Conservation (phyloP, 1,140 invertebrate species). For the Archivesica marissinica region DNA sequence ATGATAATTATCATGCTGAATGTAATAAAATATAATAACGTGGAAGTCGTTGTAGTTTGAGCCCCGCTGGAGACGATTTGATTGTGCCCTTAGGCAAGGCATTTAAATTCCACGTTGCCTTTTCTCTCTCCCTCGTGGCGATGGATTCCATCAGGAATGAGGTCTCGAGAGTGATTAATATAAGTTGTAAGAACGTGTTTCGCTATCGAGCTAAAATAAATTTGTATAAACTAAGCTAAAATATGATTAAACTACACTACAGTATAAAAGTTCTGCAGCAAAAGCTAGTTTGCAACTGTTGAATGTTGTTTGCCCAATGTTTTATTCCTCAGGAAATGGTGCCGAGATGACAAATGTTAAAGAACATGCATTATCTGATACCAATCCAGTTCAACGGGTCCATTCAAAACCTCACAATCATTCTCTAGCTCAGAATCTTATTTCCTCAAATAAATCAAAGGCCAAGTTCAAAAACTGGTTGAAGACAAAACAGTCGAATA, state of each 20-base stretch:
- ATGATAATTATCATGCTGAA: no score
- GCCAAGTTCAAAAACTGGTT: constrained; percentile 54
- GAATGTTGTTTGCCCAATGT: neutral
- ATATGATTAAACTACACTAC: neutral
- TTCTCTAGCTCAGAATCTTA: neutral
- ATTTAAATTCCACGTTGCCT: no score
- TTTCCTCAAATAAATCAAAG: constrained; percentile 44
- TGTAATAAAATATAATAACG: no score
- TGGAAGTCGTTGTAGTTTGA: no score
- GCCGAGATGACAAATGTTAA: neutral
- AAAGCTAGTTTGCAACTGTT: neutral
- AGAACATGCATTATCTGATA: neutral
- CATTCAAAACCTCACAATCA: neutral
- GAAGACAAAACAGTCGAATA: constrained; percentile 17
- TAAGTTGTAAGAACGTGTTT: no score
- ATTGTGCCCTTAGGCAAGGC: no score
- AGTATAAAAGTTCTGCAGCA: neutral
- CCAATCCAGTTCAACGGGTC: neutral
- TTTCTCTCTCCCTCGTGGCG: no score
- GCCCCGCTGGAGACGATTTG: no score
- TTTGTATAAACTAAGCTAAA: no score
- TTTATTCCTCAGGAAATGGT: neutral
- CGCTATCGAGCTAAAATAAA: no score
- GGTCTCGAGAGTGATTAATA: no score
- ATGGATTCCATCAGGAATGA: no score